These are phyloP conservation scores for Sebastes nivosus DNA, from an alignment of 2,797 vertebrate species.

Conservation along the genomic window DNA sequence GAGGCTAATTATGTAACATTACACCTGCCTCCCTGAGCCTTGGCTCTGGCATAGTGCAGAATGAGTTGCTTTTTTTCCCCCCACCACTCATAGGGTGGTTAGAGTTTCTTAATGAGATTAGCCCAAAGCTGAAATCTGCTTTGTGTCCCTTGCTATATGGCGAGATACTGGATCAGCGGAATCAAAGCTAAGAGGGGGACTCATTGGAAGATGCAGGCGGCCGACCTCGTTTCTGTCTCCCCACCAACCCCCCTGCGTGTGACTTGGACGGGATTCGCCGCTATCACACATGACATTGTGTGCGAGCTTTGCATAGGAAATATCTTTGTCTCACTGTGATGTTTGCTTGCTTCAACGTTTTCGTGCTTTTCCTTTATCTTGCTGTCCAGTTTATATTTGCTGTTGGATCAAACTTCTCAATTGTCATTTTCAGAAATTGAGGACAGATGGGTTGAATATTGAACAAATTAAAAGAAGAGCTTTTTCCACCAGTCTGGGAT, in stretches of 20 bases:
- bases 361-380: constrained; percentile 81
- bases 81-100: constrained; percentile 78
- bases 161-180: constrained; percentile 84
- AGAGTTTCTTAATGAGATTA: constrained; percentile 89
- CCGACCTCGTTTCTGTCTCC: constrained; percentile 79
- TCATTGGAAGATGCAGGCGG: constrained; percentile 80
- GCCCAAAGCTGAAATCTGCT: constrained; percentile 85
- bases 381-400: constrained; percentile 80
- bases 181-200: constrained; percentile 82
- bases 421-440: constrained; percentile 63
- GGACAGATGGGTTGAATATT: constrained; percentile 80
- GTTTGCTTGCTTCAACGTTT: constrained; percentile 78
- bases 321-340: constrained; percentile 83
- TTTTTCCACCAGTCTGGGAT: constrained; percentile 70
- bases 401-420: constrained; percentile 76
- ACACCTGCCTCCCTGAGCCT: constrained; percentile 86
- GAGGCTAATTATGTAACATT: constrained; percentile 89
- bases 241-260: constrained; percentile 76
- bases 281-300: constrained; percentile 87
- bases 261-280: constrained; percentile 84
- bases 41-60: constrained; percentile 75
- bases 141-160: constrained; percentile 82
- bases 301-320: constrained; percentile 87
- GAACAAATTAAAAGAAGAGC: constrained; percentile 59
- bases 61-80: constrained; percentile 53